Evolutionary conservation across 1,140 invertebrate genomes (phyloP), one percentile per base, ranked within the genome.

Genomic region (Lamellibrachia luymesi): DNA sequence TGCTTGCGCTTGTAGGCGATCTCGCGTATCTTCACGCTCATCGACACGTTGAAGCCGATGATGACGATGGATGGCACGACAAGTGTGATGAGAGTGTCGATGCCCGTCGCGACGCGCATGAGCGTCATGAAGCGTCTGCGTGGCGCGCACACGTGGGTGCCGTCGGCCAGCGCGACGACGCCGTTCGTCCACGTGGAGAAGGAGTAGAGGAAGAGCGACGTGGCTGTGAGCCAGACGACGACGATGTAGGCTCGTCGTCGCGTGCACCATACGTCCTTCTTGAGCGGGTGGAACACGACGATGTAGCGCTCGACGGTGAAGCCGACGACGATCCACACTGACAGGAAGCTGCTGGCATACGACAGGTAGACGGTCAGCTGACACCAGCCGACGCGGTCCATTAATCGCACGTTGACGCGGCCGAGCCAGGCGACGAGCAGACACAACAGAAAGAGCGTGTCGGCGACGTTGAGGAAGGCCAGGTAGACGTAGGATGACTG

Each of bases 401-500:
- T 94, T 2, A 95, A 25, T 17, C 95, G 94, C 94, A 97, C 96
- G 6, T 96, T 97, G 2, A 97, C 91, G 2, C 95, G 96, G 27
- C 97, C 97, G 25, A 97, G 93, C 97, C 97, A 97, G 0, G 97
- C 96, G 2, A 97, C 93, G 5, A 97, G 94, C n/a, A 97, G 92
- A 0, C 96, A 95, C 4, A 96, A 94, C 2, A 97, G 94, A 92
- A 97, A 97, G 17, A 96, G 95, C 89, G 97, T 96, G 93, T 97
- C 97, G 0, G 97, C 96, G 0, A 95, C 96, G 4, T 97, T 96
- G 22, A 97, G 93, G 0, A 97, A 97, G 0, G 97, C 97, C 51
- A 97, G 93, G 92, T 98, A 98, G 94, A 97, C 97, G 22, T 93
- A 94, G 10, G 94, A 98, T 1, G 98, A 98, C 10, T 97, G 97